These are phyloP conservation scores for Emydocephalus ijimae DNA, from an alignment of 2,113 vertebrate species.

Conservation along the genomic window DNA sequence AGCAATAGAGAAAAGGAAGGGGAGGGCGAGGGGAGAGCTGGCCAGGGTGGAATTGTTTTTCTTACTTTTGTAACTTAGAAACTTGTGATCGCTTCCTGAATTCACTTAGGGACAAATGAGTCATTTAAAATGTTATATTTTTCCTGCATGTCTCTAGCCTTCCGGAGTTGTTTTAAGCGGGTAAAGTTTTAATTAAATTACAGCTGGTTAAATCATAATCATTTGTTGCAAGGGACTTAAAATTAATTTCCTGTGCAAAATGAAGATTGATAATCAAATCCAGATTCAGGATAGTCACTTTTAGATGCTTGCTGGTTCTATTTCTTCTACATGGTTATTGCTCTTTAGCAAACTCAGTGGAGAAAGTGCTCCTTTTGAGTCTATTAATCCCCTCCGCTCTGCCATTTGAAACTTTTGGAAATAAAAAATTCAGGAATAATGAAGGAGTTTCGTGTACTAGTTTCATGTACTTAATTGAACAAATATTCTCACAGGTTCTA, in stretches of 20 bases:
- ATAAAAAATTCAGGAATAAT: not conserved
- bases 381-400: not conserved
- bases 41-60: not conserved
- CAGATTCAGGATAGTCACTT: not conserved
- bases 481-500: not conserved
- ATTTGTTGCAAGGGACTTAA: slow-evolving; percentile 32
- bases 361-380: not conserved
- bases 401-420: not conserved
- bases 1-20: too few relatives aligned
- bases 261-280: slow-evolving; percentile 33
- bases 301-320: not conserved
- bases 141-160: slow-evolving; percentile 36
- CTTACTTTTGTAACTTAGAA: not conserved
- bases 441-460: not conserved
- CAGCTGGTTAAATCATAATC: slow-evolving; percentile 45
- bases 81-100: slow-evolving; percentile 12
- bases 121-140: slow-evolving; percentile 39
- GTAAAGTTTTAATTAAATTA: slow-evolving; percentile 62
- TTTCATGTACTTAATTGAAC: not conserved
- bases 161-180: slow-evolving; percentile 4
- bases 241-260: slow-evolving; percentile 27
- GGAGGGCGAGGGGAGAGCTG: not conserved
- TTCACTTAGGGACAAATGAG: not conserved
- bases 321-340: not conserved
- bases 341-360: not conserved